Evolutionary conservation across 2,888 invertebrate species (phyloP).

Genomic region (Mesochorus sp.): DNA sequence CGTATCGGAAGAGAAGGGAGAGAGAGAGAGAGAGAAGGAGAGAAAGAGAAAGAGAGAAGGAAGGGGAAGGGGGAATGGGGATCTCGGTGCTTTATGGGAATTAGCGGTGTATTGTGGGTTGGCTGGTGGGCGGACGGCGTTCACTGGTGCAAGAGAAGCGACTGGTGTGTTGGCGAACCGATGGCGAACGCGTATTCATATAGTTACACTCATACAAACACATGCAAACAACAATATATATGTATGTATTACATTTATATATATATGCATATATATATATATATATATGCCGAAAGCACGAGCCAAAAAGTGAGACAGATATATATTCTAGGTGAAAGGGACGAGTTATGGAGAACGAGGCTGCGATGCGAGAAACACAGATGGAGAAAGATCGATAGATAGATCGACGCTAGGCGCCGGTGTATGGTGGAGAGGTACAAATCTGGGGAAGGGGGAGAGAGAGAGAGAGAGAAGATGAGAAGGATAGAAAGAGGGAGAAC

Average conservation of each 20-base stretch:
- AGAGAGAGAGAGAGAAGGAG: neutral
- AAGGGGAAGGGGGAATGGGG: neutral
- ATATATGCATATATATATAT: neutral
- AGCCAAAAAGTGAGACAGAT: conserved; percentile 43
- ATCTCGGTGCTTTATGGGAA: conserved; percentile 79
- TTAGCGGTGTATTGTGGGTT: conserved; percentile 81
- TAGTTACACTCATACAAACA: neutral
- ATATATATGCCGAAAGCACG: conserved; percentile 1
- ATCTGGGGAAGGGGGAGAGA: too few relatives aligned
- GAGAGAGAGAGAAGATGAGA: conserved; percentile 1
- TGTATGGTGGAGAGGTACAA: conserved; percentile 57
- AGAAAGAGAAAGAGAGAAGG: neutral
- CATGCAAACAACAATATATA: neutral
- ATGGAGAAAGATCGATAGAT: conserved; percentile 7
- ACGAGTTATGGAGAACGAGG: conserved; percentile 13
- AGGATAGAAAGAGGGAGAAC: conserved; percentile 24
- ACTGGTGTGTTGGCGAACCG: conserved; percentile 58
- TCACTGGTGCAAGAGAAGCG: conserved; percentile 75
- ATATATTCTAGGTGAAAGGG: conserved; percentile 39
- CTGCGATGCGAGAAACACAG: neutral
- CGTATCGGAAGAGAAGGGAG: conserved; percentile 70
- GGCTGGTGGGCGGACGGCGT: conserved; percentile 76
- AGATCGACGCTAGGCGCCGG: conserved; percentile 14
- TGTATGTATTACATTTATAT: neutral
- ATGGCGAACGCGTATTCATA: conserved; percentile 43